A percentile compares a stretch with the other conserved stretches of the same genome.
phyloP scores from a whole-genome alignment of 2,797 vertebrate genomes.

The Sebastes vulpes region DNA sequence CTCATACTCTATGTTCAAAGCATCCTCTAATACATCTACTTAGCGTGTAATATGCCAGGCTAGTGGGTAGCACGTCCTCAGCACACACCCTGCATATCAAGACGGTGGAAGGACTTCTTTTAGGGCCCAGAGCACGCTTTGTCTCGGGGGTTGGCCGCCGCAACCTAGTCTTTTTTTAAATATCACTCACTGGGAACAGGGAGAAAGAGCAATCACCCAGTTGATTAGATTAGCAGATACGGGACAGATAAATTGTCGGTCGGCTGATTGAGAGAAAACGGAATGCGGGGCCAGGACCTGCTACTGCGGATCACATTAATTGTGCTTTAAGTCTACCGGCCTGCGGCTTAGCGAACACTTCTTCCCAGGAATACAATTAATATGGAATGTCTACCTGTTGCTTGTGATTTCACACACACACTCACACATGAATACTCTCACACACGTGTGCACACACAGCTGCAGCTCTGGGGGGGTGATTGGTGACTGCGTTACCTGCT shows the following conservation, averaged over 20 bases:
- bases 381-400: constrained; percentile 56
- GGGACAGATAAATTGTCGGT: constrained; percentile 62
- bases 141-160: neutral
- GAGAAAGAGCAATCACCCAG: constrained; percentile 62
- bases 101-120: neutral
- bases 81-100: neutral
- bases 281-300: constrained; percentile 43
- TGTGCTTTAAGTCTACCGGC: constrained; percentile 50
- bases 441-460: neutral
- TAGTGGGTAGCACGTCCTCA: neutral
- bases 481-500: constrained; percentile 51
- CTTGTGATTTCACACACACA: neutral
- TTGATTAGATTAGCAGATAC: constrained; percentile 73
- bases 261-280: constrained; percentile 68
- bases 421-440: neutral
- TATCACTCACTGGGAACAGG: constrained; percentile 55
- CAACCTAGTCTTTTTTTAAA: constrained; percentile 45
- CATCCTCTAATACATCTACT: constrained; percentile 27
- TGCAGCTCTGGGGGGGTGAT: constrained; percentile 50
- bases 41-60: constrained; percentile 11
- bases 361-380: constrained; percentile 65
- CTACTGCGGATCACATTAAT: constrained; percentile 67
- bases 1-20: constrained; percentile 12
- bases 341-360: constrained; percentile 48
- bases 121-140: constrained; percentile 26